A percentile compares a stretch with the other conserved stretches of the same genome.
Conservation (phyloP, 2,888 invertebrate species). For the Agrotis clavis region DNA sequence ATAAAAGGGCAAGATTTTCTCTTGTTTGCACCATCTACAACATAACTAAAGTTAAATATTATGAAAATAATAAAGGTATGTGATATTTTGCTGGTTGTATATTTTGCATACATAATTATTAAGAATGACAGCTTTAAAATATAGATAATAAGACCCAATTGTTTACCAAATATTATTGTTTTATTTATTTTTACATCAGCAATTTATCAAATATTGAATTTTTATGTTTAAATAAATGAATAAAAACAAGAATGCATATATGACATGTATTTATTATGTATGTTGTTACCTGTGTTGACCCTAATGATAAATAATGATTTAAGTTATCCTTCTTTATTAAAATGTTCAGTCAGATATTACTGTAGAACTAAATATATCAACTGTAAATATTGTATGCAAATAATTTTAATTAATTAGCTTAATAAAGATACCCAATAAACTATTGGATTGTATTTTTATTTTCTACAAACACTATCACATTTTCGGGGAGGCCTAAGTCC, state of each 20-base stretch:
- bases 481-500: too few relatives aligned
- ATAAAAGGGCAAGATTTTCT: slow-evolving; percentile 33
- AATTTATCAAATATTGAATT: slow-evolving; percentile 17
- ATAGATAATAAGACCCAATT: slow-evolving; percentile 76
- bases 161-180: slow-evolving; percentile 45
- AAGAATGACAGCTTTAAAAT: slow-evolving; percentile 80
- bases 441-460: slow-evolving; percentile 7
- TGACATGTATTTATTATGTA: too few relatives aligned
- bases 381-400: slow-evolving; percentile 72
- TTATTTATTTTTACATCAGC: slow-evolving; percentile 40
- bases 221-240: background rate
- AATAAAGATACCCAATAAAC: slow-evolving; percentile 75
- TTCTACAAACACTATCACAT: background rate
- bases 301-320: slow-evolving; percentile 17
- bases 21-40: slow-evolving; percentile 60
- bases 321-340: background rate
- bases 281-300: slow-evolving; percentile 18
- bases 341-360: slow-evolving; percentile 29
- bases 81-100: slow-evolving; percentile 87
- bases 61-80: slow-evolving; percentile 71
- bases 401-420: slow-evolving; percentile 80
- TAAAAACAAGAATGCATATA: slow-evolving; percentile 8
- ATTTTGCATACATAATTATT: slow-evolving; percentile 80
- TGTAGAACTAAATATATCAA: slow-evolving; percentile 52
- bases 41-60: slow-evolving; percentile 47